Conservation (phyloP, 2,113 vertebrate genomes). For the Stictonetta naevosa region DNA sequence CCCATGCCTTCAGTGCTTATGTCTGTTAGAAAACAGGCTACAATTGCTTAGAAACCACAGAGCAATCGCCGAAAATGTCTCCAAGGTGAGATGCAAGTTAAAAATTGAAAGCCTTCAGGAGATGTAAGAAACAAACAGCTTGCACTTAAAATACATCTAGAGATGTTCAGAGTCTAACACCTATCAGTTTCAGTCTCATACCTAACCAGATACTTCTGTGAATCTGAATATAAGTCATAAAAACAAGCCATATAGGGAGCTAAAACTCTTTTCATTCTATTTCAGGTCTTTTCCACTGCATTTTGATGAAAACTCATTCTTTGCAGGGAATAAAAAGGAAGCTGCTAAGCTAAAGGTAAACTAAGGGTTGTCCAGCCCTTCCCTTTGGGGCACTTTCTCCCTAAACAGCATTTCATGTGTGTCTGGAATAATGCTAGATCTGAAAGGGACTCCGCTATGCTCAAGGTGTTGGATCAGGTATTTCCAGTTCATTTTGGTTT, state of each 20-base stretch:
- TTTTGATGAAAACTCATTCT: conserved; percentile 91
- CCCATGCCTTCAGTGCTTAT: background rate
- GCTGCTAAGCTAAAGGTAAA: conserved; percentile 90
- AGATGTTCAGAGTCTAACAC: background rate
- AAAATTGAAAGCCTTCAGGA: background rate
- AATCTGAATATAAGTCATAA: background rate
- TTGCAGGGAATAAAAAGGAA: conserved; percentile 88
- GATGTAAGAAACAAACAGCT: background rate
- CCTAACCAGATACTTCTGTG: background rate
- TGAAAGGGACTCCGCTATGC: background rate
- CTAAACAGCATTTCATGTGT: background rate
- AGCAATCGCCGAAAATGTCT: background rate
- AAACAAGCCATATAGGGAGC: background rate
- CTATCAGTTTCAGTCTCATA: accelerated
- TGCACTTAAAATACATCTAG: background rate
- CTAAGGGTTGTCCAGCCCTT: background rate
- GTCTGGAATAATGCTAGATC: background rate
- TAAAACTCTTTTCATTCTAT: background rate
- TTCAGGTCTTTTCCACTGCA: conserved; percentile 91
- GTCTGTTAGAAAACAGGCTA: background rate
- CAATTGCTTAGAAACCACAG: background rate
- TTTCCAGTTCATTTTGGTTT: background rate
- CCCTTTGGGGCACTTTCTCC: background rate
- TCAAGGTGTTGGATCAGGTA: background rate
- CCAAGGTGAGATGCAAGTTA: background rate